Evolutionary conservation across 2,888 invertebrate genomes (phyloP).

Genomic region (Drosophila paranaensis): DNA sequence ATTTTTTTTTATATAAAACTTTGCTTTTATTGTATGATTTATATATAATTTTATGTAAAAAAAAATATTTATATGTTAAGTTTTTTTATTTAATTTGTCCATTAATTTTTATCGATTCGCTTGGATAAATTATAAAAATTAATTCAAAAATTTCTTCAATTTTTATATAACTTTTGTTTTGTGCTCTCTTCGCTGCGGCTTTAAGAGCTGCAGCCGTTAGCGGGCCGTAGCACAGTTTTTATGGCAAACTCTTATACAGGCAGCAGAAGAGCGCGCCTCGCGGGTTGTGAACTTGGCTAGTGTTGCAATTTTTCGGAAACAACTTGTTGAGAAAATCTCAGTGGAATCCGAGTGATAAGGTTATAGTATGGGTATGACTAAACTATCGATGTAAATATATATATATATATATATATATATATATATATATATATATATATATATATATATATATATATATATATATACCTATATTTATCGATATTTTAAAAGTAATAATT

Average conservation of each 20-base stretch:
- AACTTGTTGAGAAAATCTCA: conserved; percentile 59
- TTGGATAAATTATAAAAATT: not conserved
- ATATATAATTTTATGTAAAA: not conserved
- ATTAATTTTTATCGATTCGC: not conserved
- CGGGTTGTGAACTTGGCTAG: conserved; percentile 58
- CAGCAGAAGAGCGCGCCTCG: not conserved
- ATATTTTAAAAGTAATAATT: too few relatives aligned
- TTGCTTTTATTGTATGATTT: not conserved
- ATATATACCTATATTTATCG: not conserved
- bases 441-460: too few relatives aligned
- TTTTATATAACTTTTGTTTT: conserved; percentile 14
- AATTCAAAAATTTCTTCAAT: not conserved
- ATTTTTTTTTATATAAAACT: not conserved
- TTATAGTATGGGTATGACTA: too few relatives aligned
- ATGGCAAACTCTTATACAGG: conserved; percentile 59
- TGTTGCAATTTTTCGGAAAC: conserved; percentile 54
- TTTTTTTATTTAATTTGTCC: not conserved
- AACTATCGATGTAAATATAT: too few relatives aligned
- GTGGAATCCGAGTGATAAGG: not conserved
- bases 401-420: not conserved
- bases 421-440: not conserved
- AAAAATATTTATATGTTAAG: not conserved
- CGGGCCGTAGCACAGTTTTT: conserved; percentile 50
- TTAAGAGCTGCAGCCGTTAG: conserved; percentile 19
- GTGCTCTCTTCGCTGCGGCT: conserved; percentile 7